Evolutionary conservation across 2,888 invertebrate genomes (phyloP), one percentile per base, ranked within the genome.

Genomic region (Acleris sparsana): DNA sequence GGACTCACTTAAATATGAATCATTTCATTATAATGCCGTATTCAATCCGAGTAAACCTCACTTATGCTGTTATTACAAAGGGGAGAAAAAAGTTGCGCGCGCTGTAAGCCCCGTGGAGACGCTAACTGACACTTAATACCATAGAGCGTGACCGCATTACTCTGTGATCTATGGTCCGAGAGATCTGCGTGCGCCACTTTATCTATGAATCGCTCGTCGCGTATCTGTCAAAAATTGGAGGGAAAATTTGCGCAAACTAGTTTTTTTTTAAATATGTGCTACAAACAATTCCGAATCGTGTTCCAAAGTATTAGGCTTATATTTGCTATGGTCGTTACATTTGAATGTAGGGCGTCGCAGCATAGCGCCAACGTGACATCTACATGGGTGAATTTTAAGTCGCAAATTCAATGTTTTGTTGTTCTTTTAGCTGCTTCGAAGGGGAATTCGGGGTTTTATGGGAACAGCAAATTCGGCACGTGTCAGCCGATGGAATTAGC

Each of bases 1-100:
- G 85, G 81, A 92, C 91, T 92, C 90, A 92, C 91, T 92, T 92
- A 92, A 92, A 92, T 92, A 92, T 92, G 92, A 92, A 92, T 92
- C 92, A 92, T 92, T 92, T 92, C 92, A 92, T 92, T 92, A 92
- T 92, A 92, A 92, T 92, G 78, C 91, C 88, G 86, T 90, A 91
- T 92, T 92, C 90, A 92, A 92, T 92, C 89, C 91, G 83, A 86
- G 88, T 88, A 89, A 89, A 89, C 87, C 90, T 90, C 87, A 89
- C 90, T 91, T 87, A 88, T 88, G 88, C 86, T 87, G 85, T 85
- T 89, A 88, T 89, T 89, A 84, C 86, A 86, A 75, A 88, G 90
- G 91, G 89, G 92, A 86, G 83, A 82, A 88, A 82, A 89, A 87
- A 89, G 90, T 86, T 80, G 80, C 75, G 75, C 74, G 75, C 80